phyloP scores from a whole-genome alignment of 2,113 vertebrate species.

The Pseudolaguvia tuberculata region DNA sequence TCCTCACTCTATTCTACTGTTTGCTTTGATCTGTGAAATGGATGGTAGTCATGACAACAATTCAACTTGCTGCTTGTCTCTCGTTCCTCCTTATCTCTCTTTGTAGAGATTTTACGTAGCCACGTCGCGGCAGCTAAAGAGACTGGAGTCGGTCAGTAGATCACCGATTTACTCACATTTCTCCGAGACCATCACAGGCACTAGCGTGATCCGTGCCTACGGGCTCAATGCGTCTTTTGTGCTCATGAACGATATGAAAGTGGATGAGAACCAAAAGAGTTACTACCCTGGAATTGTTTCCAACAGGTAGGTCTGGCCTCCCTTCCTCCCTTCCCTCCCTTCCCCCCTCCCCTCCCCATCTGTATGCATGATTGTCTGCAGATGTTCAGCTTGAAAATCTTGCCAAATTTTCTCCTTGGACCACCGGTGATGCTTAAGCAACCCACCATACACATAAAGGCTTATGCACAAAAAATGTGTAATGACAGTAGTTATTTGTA shows the following conservation, averaged over 20 bases:
- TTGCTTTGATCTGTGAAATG: neutral
- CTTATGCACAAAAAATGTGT: neutral
- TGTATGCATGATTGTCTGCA: slow-evolving; percentile 35
- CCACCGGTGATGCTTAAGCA: slow-evolving; percentile 4
- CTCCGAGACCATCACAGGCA: slow-evolving; percentile 86
- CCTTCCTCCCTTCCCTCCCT: neutral
- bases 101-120: slow-evolving; percentile 91
- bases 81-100: slow-evolving; percentile 33
- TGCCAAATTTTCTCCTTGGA: slow-evolving; percentile 16
- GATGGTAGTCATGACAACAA: neutral
- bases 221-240: slow-evolving; percentile 75
- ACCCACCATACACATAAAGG: neutral
- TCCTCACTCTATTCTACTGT: neutral
- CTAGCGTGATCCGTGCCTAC: slow-evolving; percentile 88
- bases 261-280: slow-evolving; percentile 88
- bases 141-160: slow-evolving; percentile 90
- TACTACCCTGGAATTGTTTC: slow-evolving; percentile 83
- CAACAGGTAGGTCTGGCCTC: slow-evolving; percentile 77
- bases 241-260: slow-evolving; percentile 73
- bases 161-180: slow-evolving; percentile 98
- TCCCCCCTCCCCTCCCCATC: neutral
- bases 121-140: slow-evolving; percentile 90
- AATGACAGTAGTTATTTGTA: slow-evolving; percentile 21
- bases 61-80: slow-evolving; percentile 46
- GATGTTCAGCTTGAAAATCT: slow-evolving; percentile 16